Evolutionary conservation across 2,113 vertebrate genomes (phyloP).

Genomic region (Oryzias curvinotus): DNA sequence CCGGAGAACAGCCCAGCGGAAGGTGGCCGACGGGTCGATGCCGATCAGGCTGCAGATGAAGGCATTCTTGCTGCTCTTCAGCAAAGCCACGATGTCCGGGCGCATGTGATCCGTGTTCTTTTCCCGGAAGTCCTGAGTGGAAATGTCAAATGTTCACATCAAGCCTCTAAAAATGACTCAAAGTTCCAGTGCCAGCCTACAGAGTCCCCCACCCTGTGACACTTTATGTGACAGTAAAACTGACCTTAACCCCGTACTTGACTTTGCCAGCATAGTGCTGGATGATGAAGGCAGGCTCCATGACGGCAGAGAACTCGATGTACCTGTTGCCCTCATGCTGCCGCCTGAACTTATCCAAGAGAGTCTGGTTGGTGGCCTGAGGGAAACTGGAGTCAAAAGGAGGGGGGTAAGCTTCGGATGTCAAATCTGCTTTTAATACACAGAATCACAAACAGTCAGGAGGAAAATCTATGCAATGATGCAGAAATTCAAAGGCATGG

Average conservation of each 20-base stretch:
- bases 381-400: conserved; percentile 83
- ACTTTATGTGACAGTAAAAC: conserved; percentile 42
- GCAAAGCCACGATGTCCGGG: conserved; percentile 92
- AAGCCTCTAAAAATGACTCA: too few species aligned
- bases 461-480: background rate
- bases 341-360: conserved; percentile 96
- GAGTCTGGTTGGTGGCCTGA: conserved; percentile 96
- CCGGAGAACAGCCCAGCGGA: conserved; percentile 95
- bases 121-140: conserved; percentile 91
- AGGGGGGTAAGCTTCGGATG: conserved; percentile 10
- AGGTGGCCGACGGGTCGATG: conserved; percentile 90
- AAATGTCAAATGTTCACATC: too few species aligned
- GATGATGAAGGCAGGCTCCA: conserved; percentile 98
- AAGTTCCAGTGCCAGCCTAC: too few species aligned
- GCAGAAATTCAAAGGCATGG: conserved; percentile 13
- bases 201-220: background rate
- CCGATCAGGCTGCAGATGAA: conserved; percentile 95
- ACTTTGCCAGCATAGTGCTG: conserved; percentile 97
- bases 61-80: conserved; percentile 92
- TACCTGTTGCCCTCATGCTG: conserved; percentile 95
- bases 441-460: background rate
- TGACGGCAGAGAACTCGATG: conserved; percentile 96
- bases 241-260: conserved; percentile 96
- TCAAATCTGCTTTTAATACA: conserved; percentile 33
- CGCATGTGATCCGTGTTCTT: conserved; percentile 99